Evolutionary conservation across 1,140 invertebrate genomes (phyloP).

Genomic region (Lasioglossum albipes): DNA sequence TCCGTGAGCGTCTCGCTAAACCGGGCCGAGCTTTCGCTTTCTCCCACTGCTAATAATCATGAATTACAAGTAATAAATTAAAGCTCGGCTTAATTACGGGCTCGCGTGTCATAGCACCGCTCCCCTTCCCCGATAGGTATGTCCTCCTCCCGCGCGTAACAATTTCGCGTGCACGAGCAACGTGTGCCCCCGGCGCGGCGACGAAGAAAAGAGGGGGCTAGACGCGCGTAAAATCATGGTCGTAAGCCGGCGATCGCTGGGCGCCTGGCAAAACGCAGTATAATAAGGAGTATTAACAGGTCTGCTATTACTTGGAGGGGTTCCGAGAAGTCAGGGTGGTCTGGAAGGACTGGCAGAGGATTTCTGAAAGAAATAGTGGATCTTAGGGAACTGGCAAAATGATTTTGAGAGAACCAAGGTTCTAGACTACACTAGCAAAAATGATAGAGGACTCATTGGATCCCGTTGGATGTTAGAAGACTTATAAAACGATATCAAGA

Average conservation of each 20-base stretch:
- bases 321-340: too few species aligned
- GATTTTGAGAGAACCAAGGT: too few species aligned
- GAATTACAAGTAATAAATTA: constrained; percentile 42
- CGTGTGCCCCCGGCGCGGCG: not conserved
- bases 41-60: constrained; percentile 33
- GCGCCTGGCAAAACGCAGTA: not conserved
- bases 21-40: constrained; percentile 15
- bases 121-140: not conserved
- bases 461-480: too few species aligned
- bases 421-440: too few species aligned
- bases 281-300: not conserved
- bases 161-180: constrained; percentile 23
- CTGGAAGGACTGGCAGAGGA: too few species aligned
- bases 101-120: constrained; percentile 38
- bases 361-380: too few species aligned
- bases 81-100: constrained; percentile 41
- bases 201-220: not conserved
- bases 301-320: too few species aligned
- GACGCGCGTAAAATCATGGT: not conserved
- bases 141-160: constrained; percentile 23
- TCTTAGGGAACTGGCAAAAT: too few species aligned
- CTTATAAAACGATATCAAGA: too few species aligned
- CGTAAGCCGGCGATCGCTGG: not conserved
- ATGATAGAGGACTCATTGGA: too few species aligned
- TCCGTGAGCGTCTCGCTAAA: constrained; percentile 8